These are phyloP conservation scores for Himalopsyche tibetana DNA, from an alignment of 2,888 invertebrate species.

Conservation along the genomic window DNA sequence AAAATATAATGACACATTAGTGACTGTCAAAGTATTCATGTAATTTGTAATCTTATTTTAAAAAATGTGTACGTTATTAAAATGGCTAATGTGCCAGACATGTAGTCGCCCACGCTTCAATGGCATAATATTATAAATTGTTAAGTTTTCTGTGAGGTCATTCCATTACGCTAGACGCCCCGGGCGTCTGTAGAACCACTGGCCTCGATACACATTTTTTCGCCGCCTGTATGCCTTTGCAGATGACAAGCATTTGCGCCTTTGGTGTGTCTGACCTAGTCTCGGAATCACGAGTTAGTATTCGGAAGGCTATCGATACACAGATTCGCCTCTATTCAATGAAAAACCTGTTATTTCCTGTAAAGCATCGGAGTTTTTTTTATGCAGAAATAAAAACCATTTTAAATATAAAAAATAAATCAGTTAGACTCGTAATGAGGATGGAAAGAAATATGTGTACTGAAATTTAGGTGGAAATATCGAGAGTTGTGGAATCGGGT, in stretches of 20 bases:
- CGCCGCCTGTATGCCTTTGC: background rate
- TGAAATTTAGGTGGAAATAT: too few relatives aligned
- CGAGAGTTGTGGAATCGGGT: too few relatives aligned
- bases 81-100: background rate
- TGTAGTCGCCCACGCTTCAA: slow-evolving; percentile 27
- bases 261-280: background rate
- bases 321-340: background rate
- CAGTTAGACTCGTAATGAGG: too few relatives aligned
- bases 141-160: background rate
- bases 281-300: background rate
- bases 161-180: background rate
- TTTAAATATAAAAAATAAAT: too few relatives aligned
- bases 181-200: background rate
- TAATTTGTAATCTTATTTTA: background rate
- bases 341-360: background rate
- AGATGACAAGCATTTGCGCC: background rate
- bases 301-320: background rate
- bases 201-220: slow-evolving; percentile 34
- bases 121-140: background rate
- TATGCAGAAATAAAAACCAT: too few relatives aligned
- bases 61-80: background rate
- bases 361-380: background rate
- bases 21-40: background rate
- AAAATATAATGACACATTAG: background rate
- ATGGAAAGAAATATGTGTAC: too few relatives aligned